Conservation (phyloP, 2,888 invertebrate species). For the Conchocele bisecta region DNA sequence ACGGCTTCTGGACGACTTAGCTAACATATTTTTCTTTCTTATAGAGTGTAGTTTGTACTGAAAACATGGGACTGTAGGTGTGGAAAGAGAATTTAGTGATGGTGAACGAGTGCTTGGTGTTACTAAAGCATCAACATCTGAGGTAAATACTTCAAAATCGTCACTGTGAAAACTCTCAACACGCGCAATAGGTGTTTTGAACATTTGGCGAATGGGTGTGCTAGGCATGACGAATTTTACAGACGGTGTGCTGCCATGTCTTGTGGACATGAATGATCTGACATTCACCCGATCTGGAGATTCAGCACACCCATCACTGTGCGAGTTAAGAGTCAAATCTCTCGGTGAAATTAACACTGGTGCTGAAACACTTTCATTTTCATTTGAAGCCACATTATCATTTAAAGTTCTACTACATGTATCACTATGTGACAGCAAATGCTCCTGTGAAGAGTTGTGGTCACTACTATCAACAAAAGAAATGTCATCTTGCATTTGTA, state of each 20-base stretch:
- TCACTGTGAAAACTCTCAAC: constrained; percentile 80
- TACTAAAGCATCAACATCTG: constrained; percentile 61
- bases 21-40: constrained; percentile 66
- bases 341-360: constrained; percentile 52
- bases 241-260: constrained; percentile 56
- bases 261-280: constrained; percentile 47
- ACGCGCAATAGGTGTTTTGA: constrained; percentile 76
- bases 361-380: constrained; percentile 50
- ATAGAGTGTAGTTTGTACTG: constrained; percentile 72
- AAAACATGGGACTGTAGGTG: constrained; percentile 78
- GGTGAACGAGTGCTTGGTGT: constrained; percentile 62
- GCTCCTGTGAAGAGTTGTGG: constrained; percentile 58
- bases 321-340: constrained; percentile 27
- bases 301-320: constrained; percentile 39
- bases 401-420: constrained; percentile 21
- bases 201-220: constrained; percentile 73
- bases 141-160: constrained; percentile 73
- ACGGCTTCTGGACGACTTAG: constrained; percentile 34
- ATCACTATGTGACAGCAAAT: constrained; percentile 23
- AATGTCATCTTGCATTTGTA: constrained; percentile 50
- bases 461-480: constrained; percentile 58
- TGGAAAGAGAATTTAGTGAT: constrained; percentile 70
- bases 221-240: constrained; percentile 69
- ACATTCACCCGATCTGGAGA: constrained; percentile 39
- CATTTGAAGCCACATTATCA: constrained; percentile 50